Evolutionary conservation across 2,113 vertebrate genomes (phyloP), one percentile per base, ranked within the genome.

Genomic region (Lipophrys pholis): DNA sequence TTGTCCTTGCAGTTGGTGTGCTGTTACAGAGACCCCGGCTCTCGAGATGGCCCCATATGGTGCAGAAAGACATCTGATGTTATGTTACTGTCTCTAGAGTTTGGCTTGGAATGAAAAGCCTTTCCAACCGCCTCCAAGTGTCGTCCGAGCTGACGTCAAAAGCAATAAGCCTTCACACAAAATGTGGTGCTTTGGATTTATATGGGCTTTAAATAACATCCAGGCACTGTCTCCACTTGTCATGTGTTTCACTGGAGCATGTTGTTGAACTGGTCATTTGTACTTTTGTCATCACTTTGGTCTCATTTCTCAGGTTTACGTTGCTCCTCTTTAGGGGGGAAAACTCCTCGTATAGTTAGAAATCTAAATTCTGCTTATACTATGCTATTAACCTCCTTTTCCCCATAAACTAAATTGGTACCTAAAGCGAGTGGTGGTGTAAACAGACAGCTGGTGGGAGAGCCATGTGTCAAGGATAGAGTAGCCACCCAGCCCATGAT

Each of bases 371-470:
- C 56, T 70, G 52, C 67, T 46, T 51, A 60, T 84, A 69, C 74
- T 81, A 6, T 78, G 42, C 55, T 73, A 76, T 70, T 74, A 63
- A 46, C 55, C 46, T 53, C 58, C 46, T 72, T 77, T 38, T 39
- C 70, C 70, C 53, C 66, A 38, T 82, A 81, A 90, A 81, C 61
- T 73, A 83, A 91, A 93, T 91, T 92, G 87, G 89, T 89, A 90
- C 82, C 81, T 84, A 78, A 60, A 45, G 75, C 76, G 54, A 67
- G 66, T 59, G 66, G 69, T 71, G 65, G 80, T 73, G 75, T 88
- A 92, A 93, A 93, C 89, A 89, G 58, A 81, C 91, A 90, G 84
- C 86, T 91, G 89, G 71, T 65, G 77, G 69, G 85, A 84, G 65
- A 63, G 57, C 78, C 68, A 58, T 69, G 84, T 87, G 83, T 90